Evolutionary conservation across 1,140 invertebrate species (phyloP), one percentile per base, ranked within the genome.

Genomic region (Lerema accius): DNA sequence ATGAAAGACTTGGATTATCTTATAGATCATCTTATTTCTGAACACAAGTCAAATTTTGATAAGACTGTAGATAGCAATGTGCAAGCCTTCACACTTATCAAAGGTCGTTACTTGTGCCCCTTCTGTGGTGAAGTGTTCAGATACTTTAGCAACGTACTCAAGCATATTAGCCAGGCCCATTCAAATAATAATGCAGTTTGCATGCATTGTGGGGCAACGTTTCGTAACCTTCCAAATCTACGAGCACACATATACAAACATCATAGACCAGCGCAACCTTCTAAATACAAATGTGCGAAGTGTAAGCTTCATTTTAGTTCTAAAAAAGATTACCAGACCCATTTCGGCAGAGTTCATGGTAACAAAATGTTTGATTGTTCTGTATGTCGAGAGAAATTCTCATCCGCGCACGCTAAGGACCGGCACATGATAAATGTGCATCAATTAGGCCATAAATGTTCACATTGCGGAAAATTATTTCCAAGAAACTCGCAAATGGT

Each of bases 161-260:
- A 79, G 23, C 84, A 89, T 39, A 69, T 87, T 7, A 84, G 79
- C 17, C 65, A 53, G n/a, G 55, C 15, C 7, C 84, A 87, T 68
- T 71, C 76, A 0, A 71, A 80, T 9, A 85, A 88, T 50, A 85
- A 75, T 45, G 72, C 72, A 5, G 75, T 86, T 15, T 89, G 86
- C 19, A 65, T 76, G 7, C 77, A 78, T 26, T 89, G 86, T 13
- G 86, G 86, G 0, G 63, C 72, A 10, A 75, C 76, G 0, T 89
- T 87, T 59, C 67, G 78, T 3, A 76, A 73, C 0, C 64, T 79
- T 50, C 70, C 80, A 0, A 86, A 78, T 50, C 61, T 87, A 4
- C 48, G 83, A 10, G 71, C 76, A 1, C 86, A 87, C 51, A 72
- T 85, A 11, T 67, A 70, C 0, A 50, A 73, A 4, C 51, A 72